Evolutionary conservation across 30 jellyfish, hydroid and myxozoan genomes (phyloP), one percentile per base, ranked within the genome.

Genomic region (Rhopilema esculentum): DNA sequence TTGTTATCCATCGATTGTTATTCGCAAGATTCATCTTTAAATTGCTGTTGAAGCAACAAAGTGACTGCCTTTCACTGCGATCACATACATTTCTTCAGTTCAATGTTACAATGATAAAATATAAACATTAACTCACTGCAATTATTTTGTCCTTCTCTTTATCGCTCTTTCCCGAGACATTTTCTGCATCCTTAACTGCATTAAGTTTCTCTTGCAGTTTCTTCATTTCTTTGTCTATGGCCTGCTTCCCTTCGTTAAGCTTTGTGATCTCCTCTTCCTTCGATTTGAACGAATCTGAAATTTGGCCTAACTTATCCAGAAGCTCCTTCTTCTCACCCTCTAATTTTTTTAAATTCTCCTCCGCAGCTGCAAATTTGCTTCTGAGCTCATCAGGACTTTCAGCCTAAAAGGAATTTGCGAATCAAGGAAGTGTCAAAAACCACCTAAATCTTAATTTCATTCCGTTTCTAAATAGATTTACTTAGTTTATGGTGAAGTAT

Each of bases 121-220:
- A n/a, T n/a, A n/a, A 9, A 19, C 6, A 21, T 53, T 6, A 16
- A 89, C 98, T 76, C 89, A 93, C 98, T 1, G 95, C 97, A 27
- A 93, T 93, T 1, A 93, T 89, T 16, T 79, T 87, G 72, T 93
- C 98, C 57, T 93, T 93, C 50, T 93, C 96, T 65, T 88, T 88
- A 83, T 84, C 97, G 26, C 96, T 79, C 65, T 88, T 88, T 27
- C 96, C 96, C 30, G 88, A 25, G 32, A 71, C 69, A 50, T 77
- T 80, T 29, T 84, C 75, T 0, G 96, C 72, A 48, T 82, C 82
- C 31, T 87, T 92, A 25, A 86, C 30, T 22, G 81, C 86, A 26
- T 79, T 66, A 40, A 85, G 30, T 57, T 92, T 87, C 82, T 85
- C 96, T 53, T 81, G 76, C 22, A 92, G 75, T 66, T 85, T 92